These are phyloP conservation scores for Rhinoptilus africanus DNA, from an alignment of 2,113 vertebrate species.

Conservation along the genomic window DNA sequence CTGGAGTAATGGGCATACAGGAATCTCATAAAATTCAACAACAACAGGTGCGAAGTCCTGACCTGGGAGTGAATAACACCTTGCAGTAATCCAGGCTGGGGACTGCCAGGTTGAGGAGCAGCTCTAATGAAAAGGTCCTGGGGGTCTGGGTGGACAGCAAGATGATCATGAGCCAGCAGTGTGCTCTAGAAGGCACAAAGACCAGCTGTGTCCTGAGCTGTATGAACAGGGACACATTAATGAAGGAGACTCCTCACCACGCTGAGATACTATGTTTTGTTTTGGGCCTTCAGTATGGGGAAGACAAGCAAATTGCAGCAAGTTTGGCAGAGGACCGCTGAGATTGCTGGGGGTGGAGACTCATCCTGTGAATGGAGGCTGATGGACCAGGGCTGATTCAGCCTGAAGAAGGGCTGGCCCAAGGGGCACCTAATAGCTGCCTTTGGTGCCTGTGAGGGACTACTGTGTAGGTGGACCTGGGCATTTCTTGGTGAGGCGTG, in stretches of 20 bases:
- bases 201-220: background rate
- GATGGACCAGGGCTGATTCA: background rate
- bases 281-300: background rate
- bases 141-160: background rate
- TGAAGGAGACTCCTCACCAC: background rate
- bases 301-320: background rate
- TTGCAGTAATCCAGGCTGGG: background rate
- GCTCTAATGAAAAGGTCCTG: background rate
- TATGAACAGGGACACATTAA: background rate
- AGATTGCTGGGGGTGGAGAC: background rate
- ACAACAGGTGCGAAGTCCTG: background rate
- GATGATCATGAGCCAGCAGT: background rate
- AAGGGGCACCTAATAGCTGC: rapidly evolving
- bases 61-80: background rate
- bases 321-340: background rate
- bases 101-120: background rate
- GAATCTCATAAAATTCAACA: background rate
- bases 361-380: background rate
- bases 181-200: background rate
- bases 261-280: background rate
- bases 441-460: too few relatives aligned
- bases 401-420: background rate
- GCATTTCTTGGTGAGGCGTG: background rate
- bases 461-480: background rate
- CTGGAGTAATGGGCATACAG: background rate